Conservation (phyloP, 1,140 invertebrate genomes). For the Pseudoatta argentina region DNA sequence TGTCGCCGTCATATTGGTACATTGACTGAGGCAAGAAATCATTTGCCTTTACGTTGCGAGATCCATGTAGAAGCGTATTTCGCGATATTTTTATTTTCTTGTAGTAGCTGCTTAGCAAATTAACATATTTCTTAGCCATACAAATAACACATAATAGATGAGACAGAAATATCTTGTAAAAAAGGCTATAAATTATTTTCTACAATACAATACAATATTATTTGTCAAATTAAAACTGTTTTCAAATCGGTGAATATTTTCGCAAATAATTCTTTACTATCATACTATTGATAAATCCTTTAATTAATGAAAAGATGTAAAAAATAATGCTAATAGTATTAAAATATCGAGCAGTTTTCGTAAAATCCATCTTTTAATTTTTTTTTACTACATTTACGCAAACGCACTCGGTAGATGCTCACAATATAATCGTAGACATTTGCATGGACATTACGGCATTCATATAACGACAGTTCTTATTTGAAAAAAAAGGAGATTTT, state of each 20-base stretch:
- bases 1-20: constrained; percentile 37
- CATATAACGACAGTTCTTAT: background rate
- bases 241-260: background rate
- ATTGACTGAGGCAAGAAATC: constrained; percentile 25
- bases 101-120: background rate
- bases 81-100: background rate
- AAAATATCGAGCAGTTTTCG: background rate
- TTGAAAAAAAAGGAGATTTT: background rate
- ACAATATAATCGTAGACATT: constrained; percentile 45
- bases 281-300: background rate
- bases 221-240: background rate
- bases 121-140: background rate
- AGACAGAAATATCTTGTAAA: background rate
- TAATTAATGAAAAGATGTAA: background rate
- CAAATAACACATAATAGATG: background rate
- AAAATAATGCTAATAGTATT: background rate
- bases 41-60: background rate
- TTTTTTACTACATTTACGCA: constrained; percentile 63
- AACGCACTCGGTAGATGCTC: constrained; percentile 56
- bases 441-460: background rate
- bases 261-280: background rate
- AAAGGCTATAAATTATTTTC: background rate
- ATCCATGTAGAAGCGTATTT: background rate
- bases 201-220: background rate
- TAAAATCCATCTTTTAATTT: constrained; percentile 2